phyloP scores from a whole-genome alignment of 2,113 vertebrate genomes.

The Ceratotherium simum region DNA sequence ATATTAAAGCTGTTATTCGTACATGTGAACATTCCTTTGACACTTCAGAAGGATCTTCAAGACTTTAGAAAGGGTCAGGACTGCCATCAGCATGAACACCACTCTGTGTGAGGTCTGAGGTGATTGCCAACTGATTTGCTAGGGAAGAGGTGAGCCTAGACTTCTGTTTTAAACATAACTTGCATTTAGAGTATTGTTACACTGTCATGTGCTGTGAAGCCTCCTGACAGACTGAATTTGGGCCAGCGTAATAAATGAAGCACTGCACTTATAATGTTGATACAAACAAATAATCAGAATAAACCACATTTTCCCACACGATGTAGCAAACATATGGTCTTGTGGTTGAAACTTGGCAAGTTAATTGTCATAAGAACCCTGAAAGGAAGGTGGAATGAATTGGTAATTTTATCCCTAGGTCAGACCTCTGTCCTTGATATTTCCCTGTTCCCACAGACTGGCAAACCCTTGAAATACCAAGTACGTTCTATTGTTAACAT shows the following conservation, averaged over 20 bases:
- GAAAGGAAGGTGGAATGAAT: constrained; percentile 72
- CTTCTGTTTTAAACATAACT: not conserved
- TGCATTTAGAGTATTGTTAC: constrained; percentile 41
- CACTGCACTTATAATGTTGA: constrained; percentile 54
- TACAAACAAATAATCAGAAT: constrained; percentile 69
- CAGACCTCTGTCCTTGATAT: constrained; percentile 53
- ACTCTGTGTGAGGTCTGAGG: not conserved
- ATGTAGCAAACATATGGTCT: constrained; percentile 74
- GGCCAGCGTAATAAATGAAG: constrained; percentile 34
- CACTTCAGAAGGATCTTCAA: constrained; percentile 25
- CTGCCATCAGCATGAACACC: not conserved
- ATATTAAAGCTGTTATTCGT: constrained; percentile 9
- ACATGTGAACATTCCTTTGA: not conserved
- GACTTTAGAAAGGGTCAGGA: not conserved
- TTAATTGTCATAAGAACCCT: constrained; percentile 74
- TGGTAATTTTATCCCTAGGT: constrained; percentile 73
- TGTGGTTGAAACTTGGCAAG: constrained; percentile 80
- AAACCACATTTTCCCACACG: constrained; percentile 61
- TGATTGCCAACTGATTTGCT: not conserved
- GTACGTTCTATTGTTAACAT: not conserved
- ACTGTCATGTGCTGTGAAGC: constrained; percentile 31
- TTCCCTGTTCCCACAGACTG: constrained; percentile 70
- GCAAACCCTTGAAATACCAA: constrained; percentile 53
- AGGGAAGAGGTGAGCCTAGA: not conserved
- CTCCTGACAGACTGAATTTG: constrained; percentile 63